phyloP scores from a whole-genome alignment of 2,888 invertebrate genomes.

The Perizoma flavofasciatum region DNA sequence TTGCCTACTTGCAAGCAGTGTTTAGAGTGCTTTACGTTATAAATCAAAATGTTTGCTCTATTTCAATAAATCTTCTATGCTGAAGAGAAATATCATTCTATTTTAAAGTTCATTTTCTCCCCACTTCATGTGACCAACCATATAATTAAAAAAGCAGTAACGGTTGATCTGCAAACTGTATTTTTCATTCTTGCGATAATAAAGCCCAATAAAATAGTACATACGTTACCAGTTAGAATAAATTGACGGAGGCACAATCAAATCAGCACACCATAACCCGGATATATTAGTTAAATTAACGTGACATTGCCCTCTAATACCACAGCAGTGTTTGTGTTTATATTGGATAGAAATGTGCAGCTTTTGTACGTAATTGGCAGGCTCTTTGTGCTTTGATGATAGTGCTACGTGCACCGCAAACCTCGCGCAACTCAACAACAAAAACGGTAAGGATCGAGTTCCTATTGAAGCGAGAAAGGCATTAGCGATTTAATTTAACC shows the following conservation, averaged over 20 bases:
- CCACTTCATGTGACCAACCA: no score
- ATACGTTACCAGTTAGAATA: slow-evolving; percentile 30
- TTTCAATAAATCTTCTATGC: slow-evolving; percentile 34
- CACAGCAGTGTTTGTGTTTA: slow-evolving; percentile 51
- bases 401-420: slow-evolving; percentile 50
- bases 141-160: no score
- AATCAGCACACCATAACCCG: slow-evolving; percentile 42
- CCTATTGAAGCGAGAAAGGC: slow-evolving; percentile 18
- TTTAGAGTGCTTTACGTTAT: slow-evolving; percentile 45
- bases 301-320: slow-evolving; percentile 56
- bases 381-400: slow-evolving; percentile 60
- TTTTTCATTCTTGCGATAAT: slow-evolving; percentile 3
- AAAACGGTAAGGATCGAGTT: slow-evolving; percentile 38
- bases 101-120: background rate
- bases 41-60: slow-evolving; percentile 47
- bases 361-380: slow-evolving; percentile 60
- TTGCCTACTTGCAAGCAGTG: slow-evolving; percentile 43
- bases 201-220: slow-evolving; percentile 5
- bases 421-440: slow-evolving; percentile 49
- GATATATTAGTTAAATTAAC: slow-evolving; percentile 50
- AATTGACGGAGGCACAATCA: slow-evolving; percentile 32
- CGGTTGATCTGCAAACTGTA: slow-evolving; percentile 1
- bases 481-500: background rate
- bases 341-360: slow-evolving; percentile 56
- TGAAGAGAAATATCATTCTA: background rate